These are phyloP conservation scores for Plectus sambesii DNA, from an alignment of 1,140 invertebrate genomes.

Conservation along the genomic window DNA sequence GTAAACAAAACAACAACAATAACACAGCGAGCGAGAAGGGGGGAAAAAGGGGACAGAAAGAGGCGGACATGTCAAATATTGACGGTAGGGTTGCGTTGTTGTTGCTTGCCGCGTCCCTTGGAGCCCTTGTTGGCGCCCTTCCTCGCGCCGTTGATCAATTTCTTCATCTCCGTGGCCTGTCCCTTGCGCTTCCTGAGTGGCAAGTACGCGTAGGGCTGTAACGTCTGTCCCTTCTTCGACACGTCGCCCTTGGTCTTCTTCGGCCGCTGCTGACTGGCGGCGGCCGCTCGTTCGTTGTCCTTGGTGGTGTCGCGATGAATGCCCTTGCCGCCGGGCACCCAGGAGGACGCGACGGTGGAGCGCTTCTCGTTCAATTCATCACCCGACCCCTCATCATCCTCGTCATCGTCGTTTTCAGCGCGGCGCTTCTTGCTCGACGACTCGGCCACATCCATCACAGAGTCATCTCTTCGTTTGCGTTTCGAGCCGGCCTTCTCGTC, in stretches of 20 bases:
- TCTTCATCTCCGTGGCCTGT: neutral
- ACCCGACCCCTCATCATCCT: slow-evolving; percentile 12
- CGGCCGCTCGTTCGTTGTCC: slow-evolving; percentile 4
- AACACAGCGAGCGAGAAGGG: no score
- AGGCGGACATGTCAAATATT: no score
- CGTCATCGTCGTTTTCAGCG: slow-evolving; percentile 10
- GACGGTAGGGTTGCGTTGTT: no score
- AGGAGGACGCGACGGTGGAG: slow-evolving; percentile 3
- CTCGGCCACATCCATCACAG: neutral
- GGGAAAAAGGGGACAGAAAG: no score
- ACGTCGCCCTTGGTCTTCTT: slow-evolving; percentile 13
- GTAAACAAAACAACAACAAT: no score
- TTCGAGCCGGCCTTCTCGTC: neutral
- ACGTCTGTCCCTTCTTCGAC: neutral
- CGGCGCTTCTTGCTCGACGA: slow-evolving; percentile 8
- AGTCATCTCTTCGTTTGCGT: slow-evolving; percentile 14
- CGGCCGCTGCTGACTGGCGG: slow-evolving; percentile 6
- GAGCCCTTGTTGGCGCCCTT: neutral
- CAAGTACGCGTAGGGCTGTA: slow-evolving; percentile 25
- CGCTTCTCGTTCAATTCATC: slow-evolving; percentile 9
- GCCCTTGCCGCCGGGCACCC: slow-evolving; percentile 15
- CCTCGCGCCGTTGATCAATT: neutral
- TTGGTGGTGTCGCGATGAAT: slow-evolving; percentile 16
- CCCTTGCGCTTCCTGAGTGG: slow-evolving; percentile 10
- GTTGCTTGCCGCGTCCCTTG: no score